Evolutionary conservation across 2,113 vertebrate genomes (phyloP), one percentile per base, ranked within the genome.

Genomic region (Poeciliopsis retropinna): DNA sequence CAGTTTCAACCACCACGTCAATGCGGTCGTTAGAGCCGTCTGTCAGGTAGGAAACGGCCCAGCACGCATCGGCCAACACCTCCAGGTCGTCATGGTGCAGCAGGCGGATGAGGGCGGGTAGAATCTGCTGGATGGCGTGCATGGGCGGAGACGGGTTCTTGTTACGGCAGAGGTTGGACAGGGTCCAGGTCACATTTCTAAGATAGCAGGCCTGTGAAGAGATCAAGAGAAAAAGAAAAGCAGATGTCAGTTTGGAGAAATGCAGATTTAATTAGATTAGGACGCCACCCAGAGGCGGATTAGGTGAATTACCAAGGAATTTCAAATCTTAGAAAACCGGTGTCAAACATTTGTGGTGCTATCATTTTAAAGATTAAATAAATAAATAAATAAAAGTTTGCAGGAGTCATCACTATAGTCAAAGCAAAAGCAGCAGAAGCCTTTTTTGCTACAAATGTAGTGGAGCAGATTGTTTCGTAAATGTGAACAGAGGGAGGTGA

Each of bases 111-210:
- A 98, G 94, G 1, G 95, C 90, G 0, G 98, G 97, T 10, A 98
- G 88, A 70, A 99, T 95, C 88, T 98, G 95, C 79, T 96, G 93
- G 64, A 99, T 87, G 0, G 98, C 96, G 1, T 92, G 87, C 31
- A 98, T 79, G 0, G 97, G 98, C 3, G 98, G 98, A 0, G 96
- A 96, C 0, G 98, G 98, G 83, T 97, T 98, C 93, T 99, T 99
- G 78, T 99, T 98, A n/a, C 97, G 97, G 85, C 98, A 99, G 73
- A 99, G 94, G 93, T 99, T 99, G 10, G 97, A 99, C 77, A 99
- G 84, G 0, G 97, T 98, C 98, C 98, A 99, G 0, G 98, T 98
- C 34, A 99, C 88, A 12, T 99, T 99, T 60, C 97, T 96, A 61
- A 99, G 87, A 73, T 97, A 98, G 7, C 96, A 94, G 47, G 95